Evolutionary conservation across 2,888 invertebrate genomes (phyloP).

Genomic region (Caprella mutica): DNA sequence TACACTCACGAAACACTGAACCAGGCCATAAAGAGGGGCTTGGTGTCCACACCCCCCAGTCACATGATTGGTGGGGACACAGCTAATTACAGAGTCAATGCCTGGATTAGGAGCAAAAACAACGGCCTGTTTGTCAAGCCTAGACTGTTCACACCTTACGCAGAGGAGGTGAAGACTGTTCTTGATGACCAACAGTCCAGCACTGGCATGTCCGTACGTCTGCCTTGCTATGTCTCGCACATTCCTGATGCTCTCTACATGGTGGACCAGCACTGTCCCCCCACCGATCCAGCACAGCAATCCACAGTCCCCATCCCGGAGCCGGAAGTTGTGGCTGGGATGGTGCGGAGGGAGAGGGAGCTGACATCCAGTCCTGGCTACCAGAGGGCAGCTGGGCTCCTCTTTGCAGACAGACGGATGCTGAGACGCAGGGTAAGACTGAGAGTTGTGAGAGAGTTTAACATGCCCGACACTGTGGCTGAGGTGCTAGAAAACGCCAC

Average conservation of each 20-base stretch:
- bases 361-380: constrained; percentile 66
- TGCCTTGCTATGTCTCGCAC: constrained; percentile 43
- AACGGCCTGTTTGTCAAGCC: constrained; percentile 55
- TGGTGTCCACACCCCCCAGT: constrained; percentile 68
- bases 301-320: constrained; percentile 55
- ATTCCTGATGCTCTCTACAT: constrained; percentile 91
- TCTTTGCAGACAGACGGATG: constrained; percentile 62
- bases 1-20: constrained; percentile 61
- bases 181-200: constrained; percentile 73
- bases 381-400: constrained; percentile 61
- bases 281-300: constrained; percentile 50
- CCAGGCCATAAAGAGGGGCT: constrained; percentile 53
- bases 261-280: constrained; percentile 50
- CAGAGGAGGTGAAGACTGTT: constrained; percentile 80
- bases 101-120: constrained; percentile 38
- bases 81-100: constrained; percentile 34
- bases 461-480: constrained; percentile 76
- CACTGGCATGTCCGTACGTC: constrained; percentile 56
- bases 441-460: constrained; percentile 84
- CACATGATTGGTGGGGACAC: constrained; percentile 68
- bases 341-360: constrained; percentile 76
- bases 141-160: constrained; percentile 84
- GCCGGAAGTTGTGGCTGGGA: constrained; percentile 59
- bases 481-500: constrained; percentile 52
- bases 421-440: constrained; percentile 67